Conservation (phyloP, 2,113 vertebrate species). For the Muntiacus muntjak region DNA sequence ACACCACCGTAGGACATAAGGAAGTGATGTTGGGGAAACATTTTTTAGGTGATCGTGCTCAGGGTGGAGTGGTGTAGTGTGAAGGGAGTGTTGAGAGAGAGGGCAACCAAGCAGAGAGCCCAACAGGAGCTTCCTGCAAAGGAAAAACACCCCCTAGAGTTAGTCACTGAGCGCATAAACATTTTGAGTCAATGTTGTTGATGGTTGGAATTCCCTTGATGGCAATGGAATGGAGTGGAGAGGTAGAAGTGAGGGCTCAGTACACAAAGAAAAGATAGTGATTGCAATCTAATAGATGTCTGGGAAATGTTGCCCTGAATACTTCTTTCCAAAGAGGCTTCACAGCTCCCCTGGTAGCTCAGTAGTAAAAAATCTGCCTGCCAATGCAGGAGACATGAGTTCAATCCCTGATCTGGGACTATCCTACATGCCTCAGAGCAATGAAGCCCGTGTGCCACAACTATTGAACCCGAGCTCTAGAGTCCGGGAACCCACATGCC, state of each 20-base stretch:
- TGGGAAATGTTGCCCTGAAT: not conserved
- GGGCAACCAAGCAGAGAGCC: not conserved
- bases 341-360: not conserved
- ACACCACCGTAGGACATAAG: not conserved
- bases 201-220: not conserved
- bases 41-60: not conserved
- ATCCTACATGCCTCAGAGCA: not conserved
- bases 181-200: not conserved
- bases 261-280: not conserved
- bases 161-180: not conserved
- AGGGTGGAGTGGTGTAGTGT: not conserved
- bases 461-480: not conserved
- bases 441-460: not conserved
- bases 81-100: not conserved
- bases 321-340: not conserved
- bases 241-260: not conserved
- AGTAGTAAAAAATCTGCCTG: not conserved
- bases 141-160: not conserved
- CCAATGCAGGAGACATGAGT: not conserved
- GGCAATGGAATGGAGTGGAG: not conserved
- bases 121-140: not conserved
- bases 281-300: not conserved
- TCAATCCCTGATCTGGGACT: not conserved
- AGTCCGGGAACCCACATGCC: rapidly evolving
- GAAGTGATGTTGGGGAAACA: not conserved